These are phyloP conservation scores for Aphidius colemani DNA, from an alignment of 2,888 invertebrate species.

Conservation along the genomic window DNA sequence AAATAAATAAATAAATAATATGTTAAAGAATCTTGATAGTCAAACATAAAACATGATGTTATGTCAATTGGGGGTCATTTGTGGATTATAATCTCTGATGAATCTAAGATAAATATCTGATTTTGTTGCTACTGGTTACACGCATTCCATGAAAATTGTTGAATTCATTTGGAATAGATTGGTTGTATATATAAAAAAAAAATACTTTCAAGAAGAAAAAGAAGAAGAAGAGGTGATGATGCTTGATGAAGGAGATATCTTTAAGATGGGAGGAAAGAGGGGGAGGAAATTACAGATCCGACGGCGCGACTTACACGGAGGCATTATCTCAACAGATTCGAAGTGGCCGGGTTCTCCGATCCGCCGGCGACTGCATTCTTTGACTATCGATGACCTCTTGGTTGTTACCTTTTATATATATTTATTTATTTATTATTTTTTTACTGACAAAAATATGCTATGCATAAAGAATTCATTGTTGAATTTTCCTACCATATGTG, in stretches of 20 bases:
- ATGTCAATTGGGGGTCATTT: too few species aligned
- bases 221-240: too few species aligned
- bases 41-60: too few species aligned
- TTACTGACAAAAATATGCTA: too few species aligned
- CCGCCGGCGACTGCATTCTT: conserved; percentile 40
- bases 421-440: background rate
- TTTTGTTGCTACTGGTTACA: conserved; percentile 13
- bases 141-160: background rate
- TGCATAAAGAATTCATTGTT: conserved; percentile 12
- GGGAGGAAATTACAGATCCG: conserved; percentile 17
- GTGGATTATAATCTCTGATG: background rate
- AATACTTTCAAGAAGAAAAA: too few species aligned
- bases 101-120: conserved; percentile 3
- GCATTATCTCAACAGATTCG: conserved; percentile 15
- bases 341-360: conserved; percentile 27
- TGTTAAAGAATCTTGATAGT: background rate
- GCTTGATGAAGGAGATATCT: too few species aligned
- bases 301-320: conserved; percentile 8
- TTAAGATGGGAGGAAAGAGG: background rate
- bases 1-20: too few species aligned
- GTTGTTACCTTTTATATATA: conserved; percentile 20
- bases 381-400: conserved; percentile 34
- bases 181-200: background rate
- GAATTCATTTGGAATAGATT: background rate
- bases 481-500: background rate